Evolutionary conservation across 2,113 vertebrate genomes (phyloP).

Genomic region (Phalacrocorax brasilianus): DNA sequence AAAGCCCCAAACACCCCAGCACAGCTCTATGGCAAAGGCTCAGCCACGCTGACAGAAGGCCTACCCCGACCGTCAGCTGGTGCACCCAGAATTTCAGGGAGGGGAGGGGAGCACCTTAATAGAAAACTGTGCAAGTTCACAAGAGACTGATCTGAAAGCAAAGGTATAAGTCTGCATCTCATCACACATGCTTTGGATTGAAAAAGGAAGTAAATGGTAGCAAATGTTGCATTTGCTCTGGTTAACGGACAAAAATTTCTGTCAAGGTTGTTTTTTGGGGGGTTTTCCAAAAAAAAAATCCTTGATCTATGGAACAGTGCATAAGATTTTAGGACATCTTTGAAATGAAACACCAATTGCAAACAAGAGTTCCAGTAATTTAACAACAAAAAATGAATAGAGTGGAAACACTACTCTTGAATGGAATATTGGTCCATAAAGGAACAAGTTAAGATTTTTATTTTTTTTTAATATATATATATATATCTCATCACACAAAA

Average conservation of each 20-base stretch:
- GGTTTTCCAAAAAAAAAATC: not conserved
- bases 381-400: not conserved
- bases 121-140: not conserved
- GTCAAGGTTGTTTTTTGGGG: not conserved
- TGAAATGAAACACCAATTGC: not conserved
- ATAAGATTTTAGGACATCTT: not conserved
- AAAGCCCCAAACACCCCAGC: not conserved
- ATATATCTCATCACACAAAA: not conserved
- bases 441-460: not conserved
- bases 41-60: not conserved
- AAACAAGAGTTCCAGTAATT: not conserved
- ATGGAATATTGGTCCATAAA: not conserved
- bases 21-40: not conserved
- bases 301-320: not conserved
- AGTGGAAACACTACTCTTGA: not conserved
- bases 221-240: not conserved
- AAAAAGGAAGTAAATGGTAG: not conserved
- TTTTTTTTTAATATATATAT: not conserved
- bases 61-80: not conserved
- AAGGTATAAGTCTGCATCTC: not conserved
- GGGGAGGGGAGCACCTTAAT: not conserved
- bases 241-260: not conserved
- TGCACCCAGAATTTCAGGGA: not conserved
- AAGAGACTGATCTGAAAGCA: not conserved
- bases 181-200: not conserved